Base-by-base conservation (phyloP, 2,888 invertebrate genomes). In the Diarsia dahlii region DNA sequence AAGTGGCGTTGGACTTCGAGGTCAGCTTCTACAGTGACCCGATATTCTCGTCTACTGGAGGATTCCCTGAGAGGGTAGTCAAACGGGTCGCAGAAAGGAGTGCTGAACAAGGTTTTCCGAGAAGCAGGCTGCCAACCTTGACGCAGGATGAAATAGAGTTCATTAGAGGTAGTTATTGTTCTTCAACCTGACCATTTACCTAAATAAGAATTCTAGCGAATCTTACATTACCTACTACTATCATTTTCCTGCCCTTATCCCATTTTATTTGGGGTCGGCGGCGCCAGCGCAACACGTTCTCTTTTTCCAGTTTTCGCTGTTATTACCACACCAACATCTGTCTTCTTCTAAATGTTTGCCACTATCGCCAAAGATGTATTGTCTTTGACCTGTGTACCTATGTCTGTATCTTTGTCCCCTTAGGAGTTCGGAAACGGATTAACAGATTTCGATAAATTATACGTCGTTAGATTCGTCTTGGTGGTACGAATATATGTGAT, bases 81-180 rank as follows among this genome's bases (percentile, higher is more conserved):
- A 85, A 93, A 54, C 87, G 93, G 10, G 91, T 97, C 2, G 95
- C 92, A 1, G 89, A 92, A 62, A 96, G 94, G 77, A 97, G 97
- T 81, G 87, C 86, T 5, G 88, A 92, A 63, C 97, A 97, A 90
- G 97, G 97, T 0, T 96, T 92, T 74, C 74, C 87, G 0, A 89
- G 89, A 72, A 97, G 97, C 39, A 91, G 97, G 69, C 89, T 97
- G 15, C 97, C 97, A 4, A 89, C 90, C 52, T 95, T 97, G 64
- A 94, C 94, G 1, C 75, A 88, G 4, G 92, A 94, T 70, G 97
- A 97, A 91, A 91, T 89, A 5, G 87, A 91, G 23, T 92, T 87
- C 72, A 89, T 93, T 0, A 94, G 92, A 92, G 95, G 95, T 95
- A 76, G 62, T 48, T 3, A 50, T 8, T 10, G 3, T 0, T 15